phyloP scores from a whole-genome alignment of 2,797 vertebrate genomes.

The Syngnathus rostellatus region DNA sequence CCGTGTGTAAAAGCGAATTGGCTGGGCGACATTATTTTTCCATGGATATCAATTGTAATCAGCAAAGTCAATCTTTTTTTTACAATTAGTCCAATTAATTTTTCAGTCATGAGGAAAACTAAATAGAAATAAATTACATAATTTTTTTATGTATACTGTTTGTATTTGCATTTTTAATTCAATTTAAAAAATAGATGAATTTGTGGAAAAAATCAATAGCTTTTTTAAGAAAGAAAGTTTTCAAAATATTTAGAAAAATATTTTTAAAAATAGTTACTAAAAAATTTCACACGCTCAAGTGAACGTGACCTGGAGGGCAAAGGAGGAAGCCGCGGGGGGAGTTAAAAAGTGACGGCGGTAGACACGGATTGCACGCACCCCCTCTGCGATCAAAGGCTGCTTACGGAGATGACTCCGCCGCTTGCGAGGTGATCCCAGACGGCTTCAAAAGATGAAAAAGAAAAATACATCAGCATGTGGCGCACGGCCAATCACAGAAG shows the following conservation, averaged over 20 bases:
- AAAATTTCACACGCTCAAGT: neutral
- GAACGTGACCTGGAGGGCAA: neutral
- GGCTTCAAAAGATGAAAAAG: conserved; percentile 1
- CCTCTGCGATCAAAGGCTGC: neutral
- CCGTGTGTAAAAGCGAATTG: neutral
- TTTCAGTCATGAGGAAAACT: neutral
- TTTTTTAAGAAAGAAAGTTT: neutral
- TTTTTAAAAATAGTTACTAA: neutral
- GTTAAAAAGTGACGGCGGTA: neutral
- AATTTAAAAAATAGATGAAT: no score
- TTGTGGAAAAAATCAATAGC: no score
- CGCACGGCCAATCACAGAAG: neutral
- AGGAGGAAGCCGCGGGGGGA: neutral
- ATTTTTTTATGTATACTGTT: neutral
- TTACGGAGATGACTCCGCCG: neutral
- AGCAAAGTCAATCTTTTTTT: neutral
- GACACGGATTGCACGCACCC: neutral
- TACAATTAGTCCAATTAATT: neutral
- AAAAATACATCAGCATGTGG: neutral
- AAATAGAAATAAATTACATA: neutral
- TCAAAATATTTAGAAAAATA: neutral
- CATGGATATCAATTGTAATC: neutral
- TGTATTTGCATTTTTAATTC: neutral
- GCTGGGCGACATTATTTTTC: neutral
- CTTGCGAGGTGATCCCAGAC: neutral